Conservation (phyloP, 2,888 invertebrate species). For the Drosophila sordidapex region DNA sequence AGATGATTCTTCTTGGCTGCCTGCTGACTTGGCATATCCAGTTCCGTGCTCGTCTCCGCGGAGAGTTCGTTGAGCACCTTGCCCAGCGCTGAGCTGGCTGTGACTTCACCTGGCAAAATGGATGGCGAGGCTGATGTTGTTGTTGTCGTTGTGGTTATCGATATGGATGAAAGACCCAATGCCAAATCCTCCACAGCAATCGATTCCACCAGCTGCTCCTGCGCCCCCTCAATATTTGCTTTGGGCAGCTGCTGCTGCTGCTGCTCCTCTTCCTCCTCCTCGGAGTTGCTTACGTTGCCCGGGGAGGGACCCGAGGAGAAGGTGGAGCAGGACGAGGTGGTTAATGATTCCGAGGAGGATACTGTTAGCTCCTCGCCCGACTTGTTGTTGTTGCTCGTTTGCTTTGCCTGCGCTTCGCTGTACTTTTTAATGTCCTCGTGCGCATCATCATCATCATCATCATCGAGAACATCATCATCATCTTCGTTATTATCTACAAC, state of each 20-base stretch:
- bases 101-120: slow-evolving; percentile 71
- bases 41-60: slow-evolving; percentile 63
- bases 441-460: slow-evolving; percentile 36
- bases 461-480: slow-evolving; percentile 1
- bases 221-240: background rate
- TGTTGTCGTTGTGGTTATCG: slow-evolving; percentile 67
- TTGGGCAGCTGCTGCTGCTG: slow-evolving; percentile 23
- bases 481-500: background rate
- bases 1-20: slow-evolving; percentile 11
- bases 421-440: slow-evolving; percentile 80
- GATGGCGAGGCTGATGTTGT: slow-evolving; percentile 65
- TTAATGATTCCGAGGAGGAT: slow-evolving; percentile 82
- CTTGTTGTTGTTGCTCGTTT: slow-evolving; percentile 25
- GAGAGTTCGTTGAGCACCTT: slow-evolving; percentile 78
- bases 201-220: slow-evolving; percentile 19
- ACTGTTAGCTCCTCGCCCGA: slow-evolving; percentile 56
- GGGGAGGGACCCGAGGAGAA: slow-evolving; percentile 85
- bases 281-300: slow-evolving; percentile 72
- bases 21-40: slow-evolving; percentile 58
- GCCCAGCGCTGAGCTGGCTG: slow-evolving; percentile 74
- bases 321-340: slow-evolving; percentile 84
- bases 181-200: slow-evolving; percentile 78
- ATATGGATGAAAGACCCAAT: slow-evolving; percentile 83
- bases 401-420: slow-evolving; percentile 61
- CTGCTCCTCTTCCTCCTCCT: slow-evolving; percentile 72